Base-by-base conservation (phyloP, 1,140 invertebrate genomes). In the Tyrophagus putrescentiae region DNA sequence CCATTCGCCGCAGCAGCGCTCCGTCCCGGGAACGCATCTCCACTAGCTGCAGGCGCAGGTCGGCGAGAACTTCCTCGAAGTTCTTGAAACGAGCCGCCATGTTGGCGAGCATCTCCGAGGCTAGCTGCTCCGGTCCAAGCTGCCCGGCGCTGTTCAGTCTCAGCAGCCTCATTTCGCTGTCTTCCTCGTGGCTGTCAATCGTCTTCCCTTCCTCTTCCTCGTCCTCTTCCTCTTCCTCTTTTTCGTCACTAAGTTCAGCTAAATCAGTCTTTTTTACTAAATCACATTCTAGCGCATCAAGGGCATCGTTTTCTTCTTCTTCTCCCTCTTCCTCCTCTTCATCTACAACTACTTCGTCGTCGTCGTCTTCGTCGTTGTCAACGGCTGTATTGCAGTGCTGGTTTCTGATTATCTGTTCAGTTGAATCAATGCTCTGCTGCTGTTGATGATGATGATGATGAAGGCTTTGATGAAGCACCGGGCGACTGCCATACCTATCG, bases 151-250 rank as follows among this genome's bases (percentile, higher is more conserved):
- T 42, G 25, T 21, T 42, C 41, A 42, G 18, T 42, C 41, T n/a
- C n/a, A n/a, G n/a, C 41, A 4, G 41, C 18, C 18, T 23, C 41
- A 21, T n/a, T 42, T n/a, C 18, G 18, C 6, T 21, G 25, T 21
- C 41, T 42, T 42, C 18, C 18, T 21, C 41, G 18, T 42, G 41
- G 48, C 13, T n/a, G 25, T 52, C 16, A 25, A 3, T n/a, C 48
- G 48, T 16, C 48, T n/a, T n/a, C n/a, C n/a, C n/a, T n/a, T n/a
- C n/a, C 6, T 28, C n/a, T 52, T n/a, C 48, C 16, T 52, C 48
- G 16, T 52, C 48, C n/a, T 52, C 48, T 16, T 52, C 48, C 13
- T 52, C 48, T 28, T 52, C 48, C 27, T 52, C 48, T 28, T 52
- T 29, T n/a, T 16, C 48, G 3, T 52, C 48, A 27, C 32, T 27